phyloP scores from a whole-genome alignment of 2,113 vertebrate genomes.

The Myiozetetes cayanensis region DNA sequence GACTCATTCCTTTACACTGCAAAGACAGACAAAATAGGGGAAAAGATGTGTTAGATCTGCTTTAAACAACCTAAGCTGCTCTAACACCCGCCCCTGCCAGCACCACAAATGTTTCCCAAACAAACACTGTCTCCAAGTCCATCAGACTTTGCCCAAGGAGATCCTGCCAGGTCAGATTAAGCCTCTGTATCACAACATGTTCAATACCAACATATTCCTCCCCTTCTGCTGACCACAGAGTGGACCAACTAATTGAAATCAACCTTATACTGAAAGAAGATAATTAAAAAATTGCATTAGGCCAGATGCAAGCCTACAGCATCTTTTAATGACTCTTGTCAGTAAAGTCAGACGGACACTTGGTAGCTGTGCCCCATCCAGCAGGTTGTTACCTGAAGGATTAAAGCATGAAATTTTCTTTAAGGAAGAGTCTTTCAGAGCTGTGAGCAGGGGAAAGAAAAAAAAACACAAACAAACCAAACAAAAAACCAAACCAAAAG shows the following conservation, averaged over 20 bases:
- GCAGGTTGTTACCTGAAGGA: neutral
- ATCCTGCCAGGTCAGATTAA: neutral
- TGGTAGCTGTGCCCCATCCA: neutral
- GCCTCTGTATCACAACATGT: neutral
- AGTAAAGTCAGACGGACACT: neutral
- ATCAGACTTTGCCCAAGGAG: slow-evolving; percentile 3
- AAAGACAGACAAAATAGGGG: neutral
- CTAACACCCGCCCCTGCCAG: neutral
- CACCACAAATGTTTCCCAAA: neutral
- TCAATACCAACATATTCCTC: neutral
- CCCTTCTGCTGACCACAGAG: neutral
- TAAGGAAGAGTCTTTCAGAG: neutral
- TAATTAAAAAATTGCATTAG: slow-evolving; percentile 8
- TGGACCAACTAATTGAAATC: neutral
- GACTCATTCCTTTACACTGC: neutral
- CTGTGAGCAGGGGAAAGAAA: neutral
- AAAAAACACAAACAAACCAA: neutral
- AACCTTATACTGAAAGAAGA: neutral
- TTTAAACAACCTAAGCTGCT: neutral
- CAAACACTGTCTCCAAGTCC: neutral
- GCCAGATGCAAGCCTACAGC: neutral
- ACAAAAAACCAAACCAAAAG: neutral
- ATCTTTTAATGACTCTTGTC: neutral
- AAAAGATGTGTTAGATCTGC: neutral
- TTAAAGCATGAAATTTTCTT: neutral